A percentile compares a stretch with the other conserved stretches of the same genome.
Evolutionary conservation across 1,140 invertebrate species (phyloP).

Genomic region (Pentalonia nigronervosa): DNA sequence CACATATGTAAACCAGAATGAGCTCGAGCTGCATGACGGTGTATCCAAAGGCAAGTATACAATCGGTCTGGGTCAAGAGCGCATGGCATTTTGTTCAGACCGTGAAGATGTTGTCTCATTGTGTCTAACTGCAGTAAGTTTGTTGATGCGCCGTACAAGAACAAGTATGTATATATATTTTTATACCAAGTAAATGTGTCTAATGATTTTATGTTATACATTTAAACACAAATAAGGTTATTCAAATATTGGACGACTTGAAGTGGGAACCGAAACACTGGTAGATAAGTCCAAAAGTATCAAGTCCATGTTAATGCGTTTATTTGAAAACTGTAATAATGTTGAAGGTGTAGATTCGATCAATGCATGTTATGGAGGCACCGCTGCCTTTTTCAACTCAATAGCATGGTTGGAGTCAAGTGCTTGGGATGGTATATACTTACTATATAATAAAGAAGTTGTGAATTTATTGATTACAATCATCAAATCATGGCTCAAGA

Average conservation of each 20-base stretch:
- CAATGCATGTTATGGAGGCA: conserved; percentile 99
- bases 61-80: conserved; percentile 89
- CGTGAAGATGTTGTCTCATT: conserved; percentile 96
- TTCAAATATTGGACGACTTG: conserved; percentile 85
- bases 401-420: conserved; percentile 96
- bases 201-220: not conserved
- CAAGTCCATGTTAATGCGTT: conserved; percentile 96
- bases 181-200: not conserved
- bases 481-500: not conserved
- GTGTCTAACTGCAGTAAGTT: conserved; percentile 88
- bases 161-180: conserved; percentile 60
- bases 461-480: not conserved
- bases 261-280: conserved; percentile 97
- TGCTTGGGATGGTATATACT: conserved; percentile 81
- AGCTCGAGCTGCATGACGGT: conserved; percentile 88
- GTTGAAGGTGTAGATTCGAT: conserved; percentile 96
- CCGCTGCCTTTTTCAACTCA: conserved; percentile 94
- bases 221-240: conserved; percentile 65
- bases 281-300: conserved; percentile 98
- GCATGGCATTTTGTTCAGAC: conserved; percentile 97
- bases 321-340: conserved; percentile 87
- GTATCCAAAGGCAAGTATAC: conserved; percentile 93
- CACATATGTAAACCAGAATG: conserved; percentile 89
- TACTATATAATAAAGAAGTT: not conserved
- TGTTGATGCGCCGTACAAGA: conserved; percentile 77